These are phyloP conservation scores for Ferrisia virgata DNA, from an alignment of 2,888 invertebrate species.

Conservation along the genomic window DNA sequence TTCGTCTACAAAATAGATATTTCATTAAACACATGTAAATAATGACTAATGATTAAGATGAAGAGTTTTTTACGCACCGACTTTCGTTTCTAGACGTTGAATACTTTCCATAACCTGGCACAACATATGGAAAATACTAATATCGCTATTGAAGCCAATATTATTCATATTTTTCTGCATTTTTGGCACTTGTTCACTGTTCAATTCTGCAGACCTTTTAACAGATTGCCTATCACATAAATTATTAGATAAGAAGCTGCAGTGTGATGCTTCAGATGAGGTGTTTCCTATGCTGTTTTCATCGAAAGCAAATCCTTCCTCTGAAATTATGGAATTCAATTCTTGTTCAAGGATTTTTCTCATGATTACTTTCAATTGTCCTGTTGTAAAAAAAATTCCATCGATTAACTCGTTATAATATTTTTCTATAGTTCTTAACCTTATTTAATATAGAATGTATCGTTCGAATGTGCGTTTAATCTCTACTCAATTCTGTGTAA, in stretches of 20 bases:
- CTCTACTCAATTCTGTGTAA: not conserved
- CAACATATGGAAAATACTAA: not conserved
- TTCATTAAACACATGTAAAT: not conserved
- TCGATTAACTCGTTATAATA: not conserved
- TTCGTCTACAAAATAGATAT: not conserved
- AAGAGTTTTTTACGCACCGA: not conserved
- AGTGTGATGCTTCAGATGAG: not conserved
- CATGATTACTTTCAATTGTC: not conserved
- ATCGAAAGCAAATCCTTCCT: not conserved
- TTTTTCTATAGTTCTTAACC: not conserved
- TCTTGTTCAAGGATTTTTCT: slow-evolving; percentile 5
- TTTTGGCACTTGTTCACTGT: not conserved
- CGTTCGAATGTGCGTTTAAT: not conserved
- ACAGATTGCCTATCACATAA: not conserved
- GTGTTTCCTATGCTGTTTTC: not conserved
- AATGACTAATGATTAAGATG: not conserved
- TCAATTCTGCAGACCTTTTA: not conserved
- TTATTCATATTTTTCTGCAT: not conserved
- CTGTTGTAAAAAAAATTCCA: not conserved
- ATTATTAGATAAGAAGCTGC: not conserved
- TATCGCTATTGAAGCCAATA: not conserved
- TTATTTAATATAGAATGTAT: no score
- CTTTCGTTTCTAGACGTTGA: not conserved
- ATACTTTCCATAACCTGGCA: slow-evolving; percentile 1
- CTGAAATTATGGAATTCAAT: not conserved